phyloP scores from a whole-genome alignment of 2,113 vertebrate genomes.

The Triplophysa siluroides region DNA sequence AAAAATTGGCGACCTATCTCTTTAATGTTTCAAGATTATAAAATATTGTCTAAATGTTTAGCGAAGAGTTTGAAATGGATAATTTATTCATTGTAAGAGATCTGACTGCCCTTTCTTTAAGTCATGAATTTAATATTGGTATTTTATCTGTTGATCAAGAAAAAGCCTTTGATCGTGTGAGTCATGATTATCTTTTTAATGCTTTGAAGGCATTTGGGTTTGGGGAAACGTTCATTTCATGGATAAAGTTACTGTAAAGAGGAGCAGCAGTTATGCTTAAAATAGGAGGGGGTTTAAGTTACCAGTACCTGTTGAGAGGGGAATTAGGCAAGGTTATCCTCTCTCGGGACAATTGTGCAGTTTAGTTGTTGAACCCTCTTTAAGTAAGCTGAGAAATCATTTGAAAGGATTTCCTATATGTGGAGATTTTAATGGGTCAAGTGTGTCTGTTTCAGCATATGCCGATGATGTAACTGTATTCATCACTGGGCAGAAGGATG shows the following conservation, averaged over 20 bases:
- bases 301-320: too few relatives aligned
- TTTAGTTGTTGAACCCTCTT: too few relatives aligned
- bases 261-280: background rate
- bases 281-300: background rate
- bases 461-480: too few relatives aligned
- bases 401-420: too few relatives aligned
- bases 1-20: background rate
- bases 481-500: too few relatives aligned
- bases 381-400: too few relatives aligned
- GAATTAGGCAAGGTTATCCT: too few relatives aligned
- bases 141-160: too few relatives aligned
- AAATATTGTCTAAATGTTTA: slow-evolving; percentile 4
- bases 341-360: too few relatives aligned
- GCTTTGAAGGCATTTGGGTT: background rate
- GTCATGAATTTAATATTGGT: background rate
- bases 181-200: background rate
- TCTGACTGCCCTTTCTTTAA: background rate
- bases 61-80: background rate
- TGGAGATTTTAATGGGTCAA: too few relatives aligned
- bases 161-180: background rate
- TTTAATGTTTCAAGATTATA: background rate
- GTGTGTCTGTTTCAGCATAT: too few relatives aligned
- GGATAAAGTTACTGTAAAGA: background rate
- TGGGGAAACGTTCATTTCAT: background rate
- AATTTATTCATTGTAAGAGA: background rate